phyloP scores from a whole-genome alignment of 2,888 invertebrate genomes.

The Anaspis maculata region DNA sequence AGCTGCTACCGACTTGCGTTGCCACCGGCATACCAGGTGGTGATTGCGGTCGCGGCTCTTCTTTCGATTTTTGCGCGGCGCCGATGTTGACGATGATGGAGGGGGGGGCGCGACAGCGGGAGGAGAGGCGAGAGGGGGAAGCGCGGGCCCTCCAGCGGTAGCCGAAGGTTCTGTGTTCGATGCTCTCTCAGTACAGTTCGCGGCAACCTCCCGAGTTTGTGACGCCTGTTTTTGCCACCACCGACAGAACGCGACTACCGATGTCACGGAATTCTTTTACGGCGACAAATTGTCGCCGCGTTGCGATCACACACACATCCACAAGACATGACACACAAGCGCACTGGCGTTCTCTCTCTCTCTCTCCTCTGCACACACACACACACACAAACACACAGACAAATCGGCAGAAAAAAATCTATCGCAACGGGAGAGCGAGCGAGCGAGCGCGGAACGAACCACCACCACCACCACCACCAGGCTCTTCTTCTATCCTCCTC shows the following conservation, averaged over 20 bases:
- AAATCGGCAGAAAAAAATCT: constrained; percentile 37
- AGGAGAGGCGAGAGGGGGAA: constrained; percentile 39
- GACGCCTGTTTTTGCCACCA: constrained; percentile 44
- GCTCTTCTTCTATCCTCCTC: too few species aligned
- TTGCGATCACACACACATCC: constrained; percentile 39
- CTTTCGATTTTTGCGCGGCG: constrained; percentile 47
- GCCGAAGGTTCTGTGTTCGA: too few species aligned
- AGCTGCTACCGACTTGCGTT: too few species aligned
- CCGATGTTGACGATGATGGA: constrained; percentile 44
- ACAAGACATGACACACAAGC: constrained; percentile 39
- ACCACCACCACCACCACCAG: not conserved
- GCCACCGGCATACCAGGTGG: constrained; percentile 38
- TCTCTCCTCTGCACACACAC: too few species aligned
- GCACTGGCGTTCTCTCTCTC: too few species aligned
- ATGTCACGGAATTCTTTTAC: constrained; percentile 46
- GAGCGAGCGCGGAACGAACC: constrained; percentile 20
- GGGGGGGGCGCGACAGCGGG: constrained; percentile 40
- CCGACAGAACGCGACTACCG: constrained; percentile 42
- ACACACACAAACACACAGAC: too few species aligned
- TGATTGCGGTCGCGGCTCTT: constrained; percentile 50
- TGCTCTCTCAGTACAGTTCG: too few species aligned
- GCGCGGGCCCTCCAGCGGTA: too few species aligned
- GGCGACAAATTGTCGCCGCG: constrained; percentile 45
- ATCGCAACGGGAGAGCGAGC: constrained; percentile 22
- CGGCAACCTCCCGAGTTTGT: too few species aligned